Conservation (phyloP, 1,140 invertebrate species). For the Drosophila virilis region DNA sequence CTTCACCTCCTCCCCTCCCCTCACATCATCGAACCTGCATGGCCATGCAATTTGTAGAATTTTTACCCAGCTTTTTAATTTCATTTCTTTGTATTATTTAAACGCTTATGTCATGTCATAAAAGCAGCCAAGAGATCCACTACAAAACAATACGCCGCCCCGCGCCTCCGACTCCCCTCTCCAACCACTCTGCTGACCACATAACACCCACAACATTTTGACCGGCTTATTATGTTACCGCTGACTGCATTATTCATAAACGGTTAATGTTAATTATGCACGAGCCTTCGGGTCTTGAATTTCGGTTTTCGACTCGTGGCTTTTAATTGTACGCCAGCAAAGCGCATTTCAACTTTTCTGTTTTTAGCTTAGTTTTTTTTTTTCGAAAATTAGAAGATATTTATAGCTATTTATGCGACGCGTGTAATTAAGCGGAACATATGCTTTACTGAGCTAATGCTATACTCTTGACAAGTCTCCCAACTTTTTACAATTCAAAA, state of each 20-base stretch:
- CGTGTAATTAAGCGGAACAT: too few species aligned
- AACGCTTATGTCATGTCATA: constrained; percentile 67
- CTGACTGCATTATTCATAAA: constrained; percentile 63
- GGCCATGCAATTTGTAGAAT: constrained; percentile 26
- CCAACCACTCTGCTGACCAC: not conserved
- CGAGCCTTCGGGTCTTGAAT: constrained; percentile 30
- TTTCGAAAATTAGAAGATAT: too few species aligned
- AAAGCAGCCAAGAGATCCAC: constrained; percentile 5
- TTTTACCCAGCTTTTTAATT: constrained; percentile 35
- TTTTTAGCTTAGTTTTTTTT: too few species aligned
- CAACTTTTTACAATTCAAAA: too few species aligned
- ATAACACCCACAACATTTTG: constrained; percentile 26
- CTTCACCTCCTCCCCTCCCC: not conserved
- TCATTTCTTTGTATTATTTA: constrained; percentile 44
- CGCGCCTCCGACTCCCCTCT: not conserved
- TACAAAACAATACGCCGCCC: not conserved
- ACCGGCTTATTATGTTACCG: constrained; percentile 12
- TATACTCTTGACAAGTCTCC: too few species aligned
- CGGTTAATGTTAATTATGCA: constrained; percentile 57
- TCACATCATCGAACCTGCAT: constrained; percentile 11
- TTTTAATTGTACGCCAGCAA: constrained; percentile 7
- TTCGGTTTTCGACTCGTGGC: constrained; percentile 5
- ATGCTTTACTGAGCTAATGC: too few species aligned
- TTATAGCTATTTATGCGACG: too few species aligned
- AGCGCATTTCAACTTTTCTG: not conserved